A percentile compares a stretch with the other conserved stretches of the same genome.
Evolutionary conservation across 2,797 vertebrate species (phyloP).

Genomic region (Scolopax rusticola): DNA sequence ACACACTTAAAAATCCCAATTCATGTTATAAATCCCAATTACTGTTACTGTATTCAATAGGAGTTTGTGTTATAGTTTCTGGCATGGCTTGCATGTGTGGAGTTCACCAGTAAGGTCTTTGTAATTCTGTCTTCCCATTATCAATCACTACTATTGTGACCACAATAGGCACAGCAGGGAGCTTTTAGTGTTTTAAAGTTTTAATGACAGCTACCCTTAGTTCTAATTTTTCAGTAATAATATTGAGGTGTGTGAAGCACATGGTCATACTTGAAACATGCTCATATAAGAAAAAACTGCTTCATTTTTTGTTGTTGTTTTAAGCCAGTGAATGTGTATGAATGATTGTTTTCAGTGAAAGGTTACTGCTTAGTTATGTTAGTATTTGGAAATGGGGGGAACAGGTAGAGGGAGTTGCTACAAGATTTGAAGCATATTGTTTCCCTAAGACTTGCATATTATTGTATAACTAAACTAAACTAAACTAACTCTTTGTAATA

Average conservation of each 20-base stretch:
- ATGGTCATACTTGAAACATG: accelerated
- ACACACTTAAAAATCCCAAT: not conserved
- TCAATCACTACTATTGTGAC: accelerated
- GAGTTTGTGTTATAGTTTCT: not conserved
- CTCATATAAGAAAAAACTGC: not conserved
- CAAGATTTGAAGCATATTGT: accelerated
- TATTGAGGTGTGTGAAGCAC: not conserved
- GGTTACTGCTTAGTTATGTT: not conserved
- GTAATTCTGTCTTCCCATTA: not conserved
- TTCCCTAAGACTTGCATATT: not conserved
- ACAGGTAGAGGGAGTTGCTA: not conserved
- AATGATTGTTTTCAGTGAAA: not conserved
- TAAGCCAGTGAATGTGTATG: not conserved
- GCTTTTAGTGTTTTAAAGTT: not conserved
- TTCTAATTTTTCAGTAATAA: not conserved
- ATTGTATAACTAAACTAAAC: not conserved
- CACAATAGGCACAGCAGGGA: not conserved
- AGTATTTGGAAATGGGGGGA: not conserved
- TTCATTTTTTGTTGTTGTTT: not conserved
- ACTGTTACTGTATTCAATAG: not conserved
- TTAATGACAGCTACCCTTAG: not conserved
- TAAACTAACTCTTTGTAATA: not conserved
- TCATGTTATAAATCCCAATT: not conserved
- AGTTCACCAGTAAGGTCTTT: not conserved
- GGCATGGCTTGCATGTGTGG: not conserved